Evolutionary conservation across 2,797 vertebrate species (phyloP).

Genomic region (Tragelaphus eurycerus): DNA sequence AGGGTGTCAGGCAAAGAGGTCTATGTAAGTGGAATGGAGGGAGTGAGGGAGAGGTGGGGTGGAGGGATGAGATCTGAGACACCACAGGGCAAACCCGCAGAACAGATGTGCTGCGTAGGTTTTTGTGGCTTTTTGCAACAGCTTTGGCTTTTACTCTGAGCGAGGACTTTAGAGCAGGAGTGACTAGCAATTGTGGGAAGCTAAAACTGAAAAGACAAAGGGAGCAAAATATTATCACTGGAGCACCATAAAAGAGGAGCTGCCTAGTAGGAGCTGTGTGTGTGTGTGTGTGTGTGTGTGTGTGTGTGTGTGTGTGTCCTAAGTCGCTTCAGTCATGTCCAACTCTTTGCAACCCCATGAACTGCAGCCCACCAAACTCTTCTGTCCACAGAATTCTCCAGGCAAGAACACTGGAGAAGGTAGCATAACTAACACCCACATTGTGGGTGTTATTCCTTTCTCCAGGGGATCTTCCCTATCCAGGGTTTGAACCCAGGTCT

Average conservation of each 20-base stretch:
- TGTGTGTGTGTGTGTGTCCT: background rate
- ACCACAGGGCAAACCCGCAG: background rate
- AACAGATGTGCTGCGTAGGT: background rate
- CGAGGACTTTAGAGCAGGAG: background rate
- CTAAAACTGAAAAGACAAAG: background rate
- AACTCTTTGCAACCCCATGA: background rate
- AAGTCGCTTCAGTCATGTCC: background rate
- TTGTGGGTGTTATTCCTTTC: background rate
- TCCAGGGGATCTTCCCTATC: background rate
- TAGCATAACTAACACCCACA: background rate
- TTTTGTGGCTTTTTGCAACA: background rate
- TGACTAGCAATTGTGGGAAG: background rate
- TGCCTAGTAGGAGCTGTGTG: background rate
- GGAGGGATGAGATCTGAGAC: background rate
- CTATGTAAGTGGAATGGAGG: background rate
- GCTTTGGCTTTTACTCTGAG: background rate
- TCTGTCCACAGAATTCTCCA: background rate
- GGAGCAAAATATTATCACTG: background rate
- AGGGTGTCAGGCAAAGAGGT: background rate
- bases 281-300: background rate
- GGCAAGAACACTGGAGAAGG: background rate
- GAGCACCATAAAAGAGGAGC: background rate
- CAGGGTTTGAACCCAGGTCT: background rate
- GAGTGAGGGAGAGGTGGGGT: background rate
- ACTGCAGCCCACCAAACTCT: background rate